Evolutionary conservation across 1,140 invertebrate species (phyloP).

Genomic region (Mactra quadrangularis): DNA sequence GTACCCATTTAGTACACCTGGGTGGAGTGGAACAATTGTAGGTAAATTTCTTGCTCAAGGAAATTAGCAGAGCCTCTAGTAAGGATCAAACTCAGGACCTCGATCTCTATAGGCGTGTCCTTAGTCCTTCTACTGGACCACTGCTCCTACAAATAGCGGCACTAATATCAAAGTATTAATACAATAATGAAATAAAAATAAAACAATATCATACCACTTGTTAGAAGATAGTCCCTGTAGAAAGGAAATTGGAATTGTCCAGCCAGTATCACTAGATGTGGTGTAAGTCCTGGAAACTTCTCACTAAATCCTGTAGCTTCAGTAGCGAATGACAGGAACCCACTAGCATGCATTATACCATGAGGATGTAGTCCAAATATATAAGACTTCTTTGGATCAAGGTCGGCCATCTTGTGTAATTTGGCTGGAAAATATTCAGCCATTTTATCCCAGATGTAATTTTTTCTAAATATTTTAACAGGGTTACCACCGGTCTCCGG

Average conservation of each 20-base stretch:
- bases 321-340: slow-evolving; percentile 91
- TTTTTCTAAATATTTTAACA: slow-evolving; percentile 88
- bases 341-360: slow-evolving; percentile 92
- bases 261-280: slow-evolving; percentile 90
- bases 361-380: slow-evolving; percentile 95
- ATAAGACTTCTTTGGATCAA: slow-evolving; percentile 92
- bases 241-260: slow-evolving; percentile 93
- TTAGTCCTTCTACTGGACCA: no score
- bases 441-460: slow-evolving; percentile 90
- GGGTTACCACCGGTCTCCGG: slow-evolving; percentile 87
- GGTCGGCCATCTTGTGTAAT: slow-evolving; percentile 91
- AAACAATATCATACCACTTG: slow-evolving; percentile 66
- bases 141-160: no score
- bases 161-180: no score
- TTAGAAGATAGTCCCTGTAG: slow-evolving; percentile 88
- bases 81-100: no score
- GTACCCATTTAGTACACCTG: no score
- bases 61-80: no score
- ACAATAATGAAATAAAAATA: no score
- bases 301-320: slow-evolving; percentile 89
- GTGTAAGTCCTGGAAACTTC: slow-evolving; percentile 91
- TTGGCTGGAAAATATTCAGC: slow-evolving; percentile 93
- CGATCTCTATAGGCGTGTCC: no score
- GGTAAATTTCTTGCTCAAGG: no score
- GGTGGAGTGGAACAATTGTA: no score